These are phyloP conservation scores for Phrixothrix hirtus DNA, from an alignment of 2,888 invertebrate genomes.

Conservation along the genomic window DNA sequence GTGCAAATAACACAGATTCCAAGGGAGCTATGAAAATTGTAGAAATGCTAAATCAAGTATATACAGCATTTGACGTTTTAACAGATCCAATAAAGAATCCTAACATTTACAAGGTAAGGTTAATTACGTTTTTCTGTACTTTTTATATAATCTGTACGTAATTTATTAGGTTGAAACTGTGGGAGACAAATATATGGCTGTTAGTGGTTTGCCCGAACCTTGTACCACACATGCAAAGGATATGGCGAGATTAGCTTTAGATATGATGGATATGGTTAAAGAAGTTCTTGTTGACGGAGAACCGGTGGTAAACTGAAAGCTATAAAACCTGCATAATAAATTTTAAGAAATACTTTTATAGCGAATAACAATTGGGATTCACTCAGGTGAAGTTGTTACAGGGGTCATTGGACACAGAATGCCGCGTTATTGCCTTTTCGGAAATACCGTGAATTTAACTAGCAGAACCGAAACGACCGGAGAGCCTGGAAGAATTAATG, in stretches of 20 bases:
- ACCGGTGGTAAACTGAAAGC: constrained; percentile 72
- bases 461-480: constrained; percentile 94
- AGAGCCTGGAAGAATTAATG: constrained; percentile 84
- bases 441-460: constrained; percentile 92
- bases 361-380: constrained; percentile 93
- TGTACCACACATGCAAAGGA: constrained; percentile 89
- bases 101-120: constrained; percentile 86
- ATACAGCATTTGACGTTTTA: constrained; percentile 91
- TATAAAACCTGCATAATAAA: neutral
- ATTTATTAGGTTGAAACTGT: constrained; percentile 87
- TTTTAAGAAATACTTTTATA: constrained; percentile 51
- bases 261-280: constrained; percentile 93
- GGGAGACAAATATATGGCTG: constrained; percentile 98
- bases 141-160: too few species aligned
- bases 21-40: constrained; percentile 96
- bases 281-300: constrained; percentile 86
- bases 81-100: constrained; percentile 92
- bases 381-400: constrained; percentile 92
- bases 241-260: constrained; percentile 86
- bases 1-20: constrained; percentile 87
- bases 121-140: too few species aligned
- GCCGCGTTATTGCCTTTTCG: constrained; percentile 91
- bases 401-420: constrained; percentile 93
- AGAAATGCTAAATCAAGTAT: constrained; percentile 88
- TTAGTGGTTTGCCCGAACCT: constrained; percentile 90